Evolutionary conservation across 2,113 vertebrate species (phyloP), one percentile per base, ranked within the genome.

Genomic region (Ceratotherium simum): DNA sequence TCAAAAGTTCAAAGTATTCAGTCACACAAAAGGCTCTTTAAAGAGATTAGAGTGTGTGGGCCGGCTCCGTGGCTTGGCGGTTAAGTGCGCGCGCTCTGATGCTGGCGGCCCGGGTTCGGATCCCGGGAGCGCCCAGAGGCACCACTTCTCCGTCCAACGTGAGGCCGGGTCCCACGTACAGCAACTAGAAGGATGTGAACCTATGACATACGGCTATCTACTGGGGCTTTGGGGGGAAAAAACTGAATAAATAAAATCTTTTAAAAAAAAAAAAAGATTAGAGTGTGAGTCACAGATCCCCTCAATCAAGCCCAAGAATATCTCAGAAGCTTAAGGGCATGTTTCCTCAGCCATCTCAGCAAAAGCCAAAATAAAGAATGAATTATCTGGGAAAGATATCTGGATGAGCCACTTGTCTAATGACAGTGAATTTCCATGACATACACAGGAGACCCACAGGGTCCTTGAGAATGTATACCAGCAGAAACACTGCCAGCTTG

Each of bases 1-100:
- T 67, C 21, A 83, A 78, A 96, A 83, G 82, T 82, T 88, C 51
- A 76, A 51, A 86, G 39, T 42, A 25, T 75, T 91, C 76, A 91
- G 76, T 67, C 89, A 88, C 83, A 91, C 60, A 76, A 65, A 96
- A 87, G 39, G 27, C 48, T 96, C 82, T 87, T 76, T 54, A 67
- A 91, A 75, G 60, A 78, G 83, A 67, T 82, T 67, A 60, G 33
- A 42, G 27, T 36, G 8, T 95, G 83, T n/a, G n/a, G n/a, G n/a
- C n/a, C n/a, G n/a, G n/a, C n/a, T n/a, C n/a, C n/a, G n/a, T n/a
- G n/a, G n/a, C n/a, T n/a, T n/a, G n/a, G n/a, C n/a, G n/a, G n/a
- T n/a, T n/a, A n/a, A n/a, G n/a, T n/a, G n/a, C n/a, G n/a, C n/a
- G n/a, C n/a, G n/a, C n/a, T n/a, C n/a, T n/a, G n/a, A n/a, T n/a